Evolutionary conservation across 2,888 invertebrate species (phyloP), one percentile per base, ranked within the genome.

Genomic region (Aproaerema taeniolella): DNA sequence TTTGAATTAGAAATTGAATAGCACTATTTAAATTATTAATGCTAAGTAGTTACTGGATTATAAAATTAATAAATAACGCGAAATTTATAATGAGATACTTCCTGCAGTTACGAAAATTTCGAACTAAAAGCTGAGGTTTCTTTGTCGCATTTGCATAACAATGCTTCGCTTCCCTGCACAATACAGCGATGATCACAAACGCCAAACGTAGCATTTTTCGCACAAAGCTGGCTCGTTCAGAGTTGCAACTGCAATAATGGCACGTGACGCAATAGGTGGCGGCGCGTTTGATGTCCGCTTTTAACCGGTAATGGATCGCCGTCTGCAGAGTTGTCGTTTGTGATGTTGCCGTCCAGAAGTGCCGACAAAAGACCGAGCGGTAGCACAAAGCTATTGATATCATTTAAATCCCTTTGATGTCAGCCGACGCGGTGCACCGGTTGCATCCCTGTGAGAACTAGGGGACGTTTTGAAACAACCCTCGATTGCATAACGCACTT

Each of bases 321-420:
- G 63, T 63, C 66, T 62, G 64, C 63, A 57, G 52, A 67, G 62
- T 65, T 63, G 65, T 67, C 68, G 67, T 58, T 58, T 67, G 49
- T 72, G 71, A 70, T 67, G 69, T 71, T 53, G 64, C 71, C 69
- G 69, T 60, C 51, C 55, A 61, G 60, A 59, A 65, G 60, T 51
- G 64, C 81, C 78, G 77, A 78, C 80, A 81, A 81, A 78, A 73
- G 61, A 64, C 61, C 50, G 53, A 57, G 71, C 80, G 71, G 82
- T 79, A 79, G 81, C 80, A 73, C 66, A 74, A 74, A 74, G 73
- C 78, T 70, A 81, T 79, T 79, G 82, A 80, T 81, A 82, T 75
- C 72, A 75, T 75, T 78, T 72, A 73, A 76, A 78, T 77, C 74
- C 74, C 75, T 82, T 81, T 80, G 74, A 80, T 63, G 50, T 52